Percentiles rank a stretch among this genome's conserved stretches.
Conservation (phyloP, 35 echinoderm and acorn worm species). For the Strongylocentrotus purpuratus region DNA sequence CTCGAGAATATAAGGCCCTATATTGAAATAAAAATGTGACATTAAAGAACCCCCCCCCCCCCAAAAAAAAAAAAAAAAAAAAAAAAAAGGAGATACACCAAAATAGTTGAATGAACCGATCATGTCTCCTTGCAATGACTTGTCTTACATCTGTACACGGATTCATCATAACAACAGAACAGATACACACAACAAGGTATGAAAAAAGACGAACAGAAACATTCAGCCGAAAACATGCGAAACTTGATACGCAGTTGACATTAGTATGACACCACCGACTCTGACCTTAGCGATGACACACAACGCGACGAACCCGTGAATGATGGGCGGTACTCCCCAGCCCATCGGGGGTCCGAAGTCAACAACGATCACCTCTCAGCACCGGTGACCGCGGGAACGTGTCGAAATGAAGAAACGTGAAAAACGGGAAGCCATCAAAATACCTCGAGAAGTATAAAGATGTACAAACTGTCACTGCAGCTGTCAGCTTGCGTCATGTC, state of each 20-base stretch:
- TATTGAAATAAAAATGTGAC: too few species aligned
- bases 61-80: too few species aligned
- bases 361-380: slow-evolving; percentile 9
- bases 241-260: not conserved
- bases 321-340: not conserved
- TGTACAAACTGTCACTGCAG: not conserved
- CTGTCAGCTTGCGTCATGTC: not conserved
- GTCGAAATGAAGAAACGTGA: not conserved
- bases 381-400: not conserved
- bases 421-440: not conserved
- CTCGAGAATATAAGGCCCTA: too few species aligned
- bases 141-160: too few species aligned
- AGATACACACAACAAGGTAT: not conserved
- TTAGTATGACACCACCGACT: not conserved
- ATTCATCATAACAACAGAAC: not conserved
- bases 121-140: too few species aligned
- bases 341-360: not conserved
- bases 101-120: too few species aligned
- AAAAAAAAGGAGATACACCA: too few species aligned
- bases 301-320: not conserved
- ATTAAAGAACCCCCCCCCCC: too few species aligned
- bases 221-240: not conserved
- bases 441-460: not conserved
- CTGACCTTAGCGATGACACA: not conserved
- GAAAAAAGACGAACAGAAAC: not conserved